A percentile compares a stretch with the other conserved stretches of the same genome.
These are phyloP conservation scores for Chrysopilus asiliformis DNA, from an alignment of 2,888 invertebrate genomes.

Conservation along the genomic window DNA sequence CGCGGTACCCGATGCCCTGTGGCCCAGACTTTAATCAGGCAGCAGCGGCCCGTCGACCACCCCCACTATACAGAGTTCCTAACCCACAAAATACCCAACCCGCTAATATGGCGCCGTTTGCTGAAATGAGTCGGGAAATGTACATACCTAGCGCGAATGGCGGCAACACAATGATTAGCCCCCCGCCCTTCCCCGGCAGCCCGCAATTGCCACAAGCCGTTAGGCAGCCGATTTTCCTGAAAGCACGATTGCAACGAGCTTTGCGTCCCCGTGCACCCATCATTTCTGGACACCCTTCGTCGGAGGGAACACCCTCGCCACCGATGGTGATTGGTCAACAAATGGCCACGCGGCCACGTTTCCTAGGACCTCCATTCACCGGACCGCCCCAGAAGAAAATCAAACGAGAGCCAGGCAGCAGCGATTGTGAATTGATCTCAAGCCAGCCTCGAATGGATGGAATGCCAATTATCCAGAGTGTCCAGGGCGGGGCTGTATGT, in stretches of 20 bases:
- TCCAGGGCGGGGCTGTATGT: conserved; percentile 48
- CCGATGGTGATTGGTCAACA: conserved; percentile 17
- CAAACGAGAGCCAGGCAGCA: conserved; percentile 44
- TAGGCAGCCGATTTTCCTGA: conserved; percentile 17
- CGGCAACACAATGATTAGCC: conserved; percentile 4
- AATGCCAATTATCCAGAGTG: conserved; percentile 58
- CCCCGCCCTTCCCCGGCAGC: neutral
- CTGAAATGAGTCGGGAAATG: conserved; percentile 12
- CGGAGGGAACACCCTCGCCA: conserved; percentile 13
- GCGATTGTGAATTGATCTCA: conserved; percentile 61
- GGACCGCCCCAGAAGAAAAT: conserved; percentile 15
- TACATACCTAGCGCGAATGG: conserved; percentile 11
- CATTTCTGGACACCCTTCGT: conserved; percentile 4
- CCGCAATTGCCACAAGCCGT: conserved; percentile 14
- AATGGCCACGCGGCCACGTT: conserved; percentile 8
- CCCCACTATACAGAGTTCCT: conserved; percentile 7
- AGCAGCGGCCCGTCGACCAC: conserved; percentile 5
- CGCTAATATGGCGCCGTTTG: conserved; percentile 12
- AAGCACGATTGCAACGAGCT: conserved; percentile 17
- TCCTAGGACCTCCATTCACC: conserved; percentile 5
- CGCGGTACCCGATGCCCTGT: neutral
- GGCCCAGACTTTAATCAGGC: conserved; percentile 1
- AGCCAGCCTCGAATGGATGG: conserved; percentile 60
- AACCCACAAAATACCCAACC: conserved; percentile 14
- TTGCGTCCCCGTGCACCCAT: conserved; percentile 9